Evolutionary conservation across 1,140 invertebrate species (phyloP).

Genomic region (Procambarus clarkii): DNA sequence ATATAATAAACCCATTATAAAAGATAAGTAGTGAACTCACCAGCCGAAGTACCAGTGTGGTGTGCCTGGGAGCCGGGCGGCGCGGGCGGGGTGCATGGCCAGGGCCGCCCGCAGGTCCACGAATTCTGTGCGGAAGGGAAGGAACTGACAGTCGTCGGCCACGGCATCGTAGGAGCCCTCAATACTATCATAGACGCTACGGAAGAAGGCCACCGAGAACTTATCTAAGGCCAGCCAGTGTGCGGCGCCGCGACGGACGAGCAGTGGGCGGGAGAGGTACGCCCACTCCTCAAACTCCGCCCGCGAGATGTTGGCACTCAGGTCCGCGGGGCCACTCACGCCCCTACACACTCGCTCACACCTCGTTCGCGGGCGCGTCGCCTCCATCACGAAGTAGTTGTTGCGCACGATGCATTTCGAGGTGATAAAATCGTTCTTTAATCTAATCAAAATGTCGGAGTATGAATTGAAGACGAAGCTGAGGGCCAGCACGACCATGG

Average conservation of each 20-base stretch:
- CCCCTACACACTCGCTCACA: conserved; percentile 83
- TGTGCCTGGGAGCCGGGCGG: conserved; percentile 74
- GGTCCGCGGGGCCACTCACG: conserved; percentile 79
- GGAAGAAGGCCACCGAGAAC: conserved; percentile 77
- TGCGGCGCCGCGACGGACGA: conserved; percentile 84
- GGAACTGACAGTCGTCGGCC: conserved; percentile 78
- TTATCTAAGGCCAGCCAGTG: conserved; percentile 76
- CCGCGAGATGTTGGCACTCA: conserved; percentile 80
- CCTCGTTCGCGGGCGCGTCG: conserved; percentile 87
- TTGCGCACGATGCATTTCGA: conserved; percentile 84
- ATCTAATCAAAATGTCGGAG: neutral
- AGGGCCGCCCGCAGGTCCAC: conserved; percentile 76
- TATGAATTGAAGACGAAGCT: neutral
- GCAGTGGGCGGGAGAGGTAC: conserved; percentile 87
- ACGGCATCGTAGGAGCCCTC: conserved; percentile 70
- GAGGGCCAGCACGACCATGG: conserved; percentile 4
- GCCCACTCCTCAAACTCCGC: conserved; percentile 82
- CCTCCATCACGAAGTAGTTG: conserved; percentile 90
- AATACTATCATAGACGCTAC: conserved; percentile 75
- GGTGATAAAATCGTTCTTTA: conserved; percentile 7
- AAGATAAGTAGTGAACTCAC: conserved; percentile 74
- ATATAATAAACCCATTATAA: neutral
- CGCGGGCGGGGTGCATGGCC: conserved; percentile 73
- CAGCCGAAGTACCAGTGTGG: conserved; percentile 79
- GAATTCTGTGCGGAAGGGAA: conserved; percentile 78